Evolutionary conservation across 2,113 vertebrate species (phyloP).

Genomic region (Albula goreensis): DNA sequence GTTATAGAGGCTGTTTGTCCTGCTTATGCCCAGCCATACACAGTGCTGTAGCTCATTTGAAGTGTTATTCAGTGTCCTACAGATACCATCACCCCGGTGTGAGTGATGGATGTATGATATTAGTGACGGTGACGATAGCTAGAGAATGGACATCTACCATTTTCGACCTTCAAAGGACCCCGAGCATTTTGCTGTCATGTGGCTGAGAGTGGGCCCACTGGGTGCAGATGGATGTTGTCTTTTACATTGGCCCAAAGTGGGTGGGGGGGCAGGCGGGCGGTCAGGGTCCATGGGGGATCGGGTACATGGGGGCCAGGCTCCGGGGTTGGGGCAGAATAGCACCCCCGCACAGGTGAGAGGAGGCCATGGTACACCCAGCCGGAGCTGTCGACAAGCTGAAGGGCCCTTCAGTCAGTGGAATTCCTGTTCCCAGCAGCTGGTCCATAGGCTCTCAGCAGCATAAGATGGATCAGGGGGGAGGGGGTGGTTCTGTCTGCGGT

Average conservation of each 20-base stretch:
- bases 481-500: slow-evolving; percentile 16
- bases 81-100: background rate
- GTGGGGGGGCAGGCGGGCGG: slow-evolving; percentile 7
- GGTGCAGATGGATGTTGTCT: slow-evolving; percentile 15
- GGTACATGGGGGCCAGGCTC: slow-evolving; percentile 20
- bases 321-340: slow-evolving; percentile 15
- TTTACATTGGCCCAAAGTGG: slow-evolving; percentile 18
- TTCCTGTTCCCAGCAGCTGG: slow-evolving; percentile 51
- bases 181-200: slow-evolving; percentile 9
- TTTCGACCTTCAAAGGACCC: slow-evolving; percentile 10
- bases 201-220: slow-evolving; percentile 16
- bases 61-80: background rate
- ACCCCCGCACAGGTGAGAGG: slow-evolving; percentile 49
- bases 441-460: slow-evolving; percentile 23
- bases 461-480: background rate
- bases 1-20: background rate
- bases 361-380: slow-evolving; percentile 41
- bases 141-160: slow-evolving; percentile 2
- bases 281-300: background rate
- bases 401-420: slow-evolving; percentile 57
- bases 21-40: background rate
- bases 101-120: background rate
- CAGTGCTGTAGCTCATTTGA: background rate
- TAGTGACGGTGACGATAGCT: background rate
- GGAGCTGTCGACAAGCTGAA: slow-evolving; percentile 54